Percentiles rank a stretch among this genome's conserved stretches.
Conservation (phyloP, 23 tunicate species). For the Clavelina lepadiformis region DNA sequence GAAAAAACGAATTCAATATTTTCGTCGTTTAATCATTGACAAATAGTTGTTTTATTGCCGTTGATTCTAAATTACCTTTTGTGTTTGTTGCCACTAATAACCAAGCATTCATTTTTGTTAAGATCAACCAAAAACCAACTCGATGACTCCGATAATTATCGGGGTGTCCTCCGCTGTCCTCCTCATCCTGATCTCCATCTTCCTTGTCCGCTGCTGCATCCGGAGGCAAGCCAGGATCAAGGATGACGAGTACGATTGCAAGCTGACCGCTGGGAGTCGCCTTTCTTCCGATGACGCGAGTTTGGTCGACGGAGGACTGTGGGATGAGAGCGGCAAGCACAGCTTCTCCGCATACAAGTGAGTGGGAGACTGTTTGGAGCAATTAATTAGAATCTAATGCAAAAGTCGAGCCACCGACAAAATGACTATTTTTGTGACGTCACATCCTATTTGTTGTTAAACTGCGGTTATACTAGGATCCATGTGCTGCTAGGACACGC, state of each 20-base stretch:
- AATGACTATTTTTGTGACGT: too few species aligned
- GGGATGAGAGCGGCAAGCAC: constrained; percentile 85
- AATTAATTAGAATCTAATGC: too few species aligned
- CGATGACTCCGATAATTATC: not conserved
- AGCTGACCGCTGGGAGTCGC: constrained; percentile 41
- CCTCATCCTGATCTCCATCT: constrained; percentile 7
- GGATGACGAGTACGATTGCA: constrained; percentile 38
- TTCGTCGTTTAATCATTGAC: too few species aligned
- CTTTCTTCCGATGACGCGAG: constrained; percentile 69
- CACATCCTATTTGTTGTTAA: too few species aligned
- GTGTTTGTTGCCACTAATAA: too few species aligned
- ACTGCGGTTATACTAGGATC: too few species aligned
- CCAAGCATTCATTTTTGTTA: not conserved
- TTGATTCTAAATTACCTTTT: too few species aligned
- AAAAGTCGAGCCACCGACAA: too few species aligned
- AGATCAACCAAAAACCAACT: not conserved
- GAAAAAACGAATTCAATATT: too few species aligned
- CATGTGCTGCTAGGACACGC: too few species aligned
- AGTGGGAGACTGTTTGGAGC: not conserved
- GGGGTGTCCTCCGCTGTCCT: constrained; percentile 3
- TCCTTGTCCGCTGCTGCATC: constrained; percentile 1
- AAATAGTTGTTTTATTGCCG: too few species aligned
- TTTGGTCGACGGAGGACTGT: constrained; percentile 62
- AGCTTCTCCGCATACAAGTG: constrained; percentile 79
- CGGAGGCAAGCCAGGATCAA: constrained; percentile 9